Evolutionary conservation across 1,140 invertebrate species (phyloP), one percentile per base, ranked within the genome.

Genomic region (Copidosoma floridanum): DNA sequence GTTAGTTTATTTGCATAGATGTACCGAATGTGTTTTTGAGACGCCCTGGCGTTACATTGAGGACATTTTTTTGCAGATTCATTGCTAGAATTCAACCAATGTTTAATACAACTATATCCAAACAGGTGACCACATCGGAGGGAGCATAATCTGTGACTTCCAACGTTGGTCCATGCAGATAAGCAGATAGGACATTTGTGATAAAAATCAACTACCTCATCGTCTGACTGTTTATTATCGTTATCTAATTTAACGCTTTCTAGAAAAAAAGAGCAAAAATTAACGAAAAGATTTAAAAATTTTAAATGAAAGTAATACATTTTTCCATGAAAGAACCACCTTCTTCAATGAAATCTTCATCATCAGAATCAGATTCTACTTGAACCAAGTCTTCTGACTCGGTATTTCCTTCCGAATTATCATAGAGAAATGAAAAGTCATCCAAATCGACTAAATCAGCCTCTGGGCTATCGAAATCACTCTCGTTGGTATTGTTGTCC

Each of bases 121-220:
- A 95, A 97, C 1, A 96, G 76, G 80, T 97, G 95, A 0, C 95
- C 95, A 81, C 95, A 97, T 67, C 88, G 88, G 8, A 97, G 79
- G 10, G 89, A 88, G 7, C 88, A 88, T 2, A 96, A 75, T 46
- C 92, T 82, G 79, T 97, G 95, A 1, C 85, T 84, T 0, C 93
- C 93, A 11, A 86, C 86, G 69, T 88, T 93, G 1, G 88, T 91
- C 89, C 92, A 96, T 10, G 82, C 75, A 35, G 94, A 93, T 66
- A 94, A 83, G 70, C 94, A 97, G 65, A 97, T 95, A 0, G 91
- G 84, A 68, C 94, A 97, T 0, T 82, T 84, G 64, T 87, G 82
- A 7, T 86, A 88, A 59, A 88, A 85, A 40, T 85, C 82, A 18
- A 83, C 75, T 3, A 82, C 82, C 2, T 81, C 75, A 18, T 14